phyloP scores from a whole-genome alignment of 2,113 vertebrate species.

The Lophura nycthemera region DNA sequence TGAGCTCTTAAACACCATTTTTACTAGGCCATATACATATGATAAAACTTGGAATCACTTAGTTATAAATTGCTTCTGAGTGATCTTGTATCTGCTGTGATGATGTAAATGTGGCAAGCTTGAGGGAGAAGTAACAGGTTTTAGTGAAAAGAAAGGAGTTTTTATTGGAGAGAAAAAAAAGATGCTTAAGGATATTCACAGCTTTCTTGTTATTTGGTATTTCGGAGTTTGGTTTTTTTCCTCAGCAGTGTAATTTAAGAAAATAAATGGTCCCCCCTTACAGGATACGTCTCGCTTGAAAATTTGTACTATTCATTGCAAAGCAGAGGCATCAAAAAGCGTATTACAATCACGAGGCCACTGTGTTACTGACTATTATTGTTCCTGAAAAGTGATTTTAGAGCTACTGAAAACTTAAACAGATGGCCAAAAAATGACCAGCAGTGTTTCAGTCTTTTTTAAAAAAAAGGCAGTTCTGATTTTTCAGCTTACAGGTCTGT shows the following conservation, averaged over 20 bases:
- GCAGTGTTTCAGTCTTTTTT: not conserved
- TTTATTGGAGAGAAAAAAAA: not conserved
- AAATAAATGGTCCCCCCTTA: not conserved
- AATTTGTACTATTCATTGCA: not conserved
- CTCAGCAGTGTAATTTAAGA: not conserved
- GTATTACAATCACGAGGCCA: not conserved
- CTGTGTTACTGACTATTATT: not conserved
- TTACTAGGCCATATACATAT: fast-evolving
- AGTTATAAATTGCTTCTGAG: not conserved
- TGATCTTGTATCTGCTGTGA: not conserved
- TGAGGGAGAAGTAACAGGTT: not conserved
- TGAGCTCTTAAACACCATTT: fast-evolving
- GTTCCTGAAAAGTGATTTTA: not conserved
- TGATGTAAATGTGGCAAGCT: not conserved
- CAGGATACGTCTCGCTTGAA: not conserved
- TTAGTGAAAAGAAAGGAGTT: not conserved
- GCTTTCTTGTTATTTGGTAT: not conserved
- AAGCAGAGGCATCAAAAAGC: not conserved
- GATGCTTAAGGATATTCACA: not conserved
- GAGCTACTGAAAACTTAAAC: not conserved
- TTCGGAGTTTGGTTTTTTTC: not conserved
- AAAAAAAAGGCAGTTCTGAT: not conserved
- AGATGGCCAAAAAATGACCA: not conserved
- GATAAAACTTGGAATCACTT: not conserved
- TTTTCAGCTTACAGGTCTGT: not conserved